phyloP scores from a whole-genome alignment of 2,113 vertebrate genomes.

The Bostrychus sinensis region DNA sequence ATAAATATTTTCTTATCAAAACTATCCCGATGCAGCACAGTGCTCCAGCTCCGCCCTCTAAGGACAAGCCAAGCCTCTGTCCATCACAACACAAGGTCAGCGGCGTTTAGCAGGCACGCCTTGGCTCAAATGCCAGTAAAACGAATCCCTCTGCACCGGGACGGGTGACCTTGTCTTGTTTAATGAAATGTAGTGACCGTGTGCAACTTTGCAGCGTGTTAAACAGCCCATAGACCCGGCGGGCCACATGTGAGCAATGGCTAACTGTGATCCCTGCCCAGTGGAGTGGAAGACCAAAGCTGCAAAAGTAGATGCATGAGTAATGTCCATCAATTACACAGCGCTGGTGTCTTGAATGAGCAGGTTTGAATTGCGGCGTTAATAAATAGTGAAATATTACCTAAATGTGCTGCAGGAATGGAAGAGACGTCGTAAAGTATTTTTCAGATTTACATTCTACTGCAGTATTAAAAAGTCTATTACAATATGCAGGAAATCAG shows the following conservation, averaged over 20 bases:
- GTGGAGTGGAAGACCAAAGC: constrained; percentile 12
- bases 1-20: constrained; percentile 53
- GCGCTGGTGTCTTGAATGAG: constrained; percentile 11
- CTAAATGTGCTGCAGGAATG: constrained; percentile 6
- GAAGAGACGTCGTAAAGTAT: background rate
- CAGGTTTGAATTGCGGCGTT: constrained; percentile 35
- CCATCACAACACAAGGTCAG: constrained; percentile 70
- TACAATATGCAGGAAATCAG: background rate
- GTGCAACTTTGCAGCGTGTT: constrained; percentile 54
- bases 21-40: constrained; percentile 28
- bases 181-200: constrained; percentile 65
- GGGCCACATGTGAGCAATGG: constrained; percentile 14
- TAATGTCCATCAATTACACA: constrained; percentile 12
- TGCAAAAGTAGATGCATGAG: constrained; percentile 10
- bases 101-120: constrained; percentile 42
- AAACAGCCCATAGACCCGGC: constrained; percentile 41
- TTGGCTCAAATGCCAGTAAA: constrained; percentile 55
- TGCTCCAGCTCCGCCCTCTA: constrained; percentile 39
- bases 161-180: constrained; percentile 69
- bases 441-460: constrained; percentile 10
- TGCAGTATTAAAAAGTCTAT: constrained; percentile 9
- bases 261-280: constrained; percentile 30
- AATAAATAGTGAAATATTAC: constrained; percentile 32
- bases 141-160: constrained; percentile 44
- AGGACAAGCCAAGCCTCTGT: constrained; percentile 33